Evolutionary conservation across 2,888 invertebrate genomes (phyloP).

Genomic region (Apotomis capreana): DNA sequence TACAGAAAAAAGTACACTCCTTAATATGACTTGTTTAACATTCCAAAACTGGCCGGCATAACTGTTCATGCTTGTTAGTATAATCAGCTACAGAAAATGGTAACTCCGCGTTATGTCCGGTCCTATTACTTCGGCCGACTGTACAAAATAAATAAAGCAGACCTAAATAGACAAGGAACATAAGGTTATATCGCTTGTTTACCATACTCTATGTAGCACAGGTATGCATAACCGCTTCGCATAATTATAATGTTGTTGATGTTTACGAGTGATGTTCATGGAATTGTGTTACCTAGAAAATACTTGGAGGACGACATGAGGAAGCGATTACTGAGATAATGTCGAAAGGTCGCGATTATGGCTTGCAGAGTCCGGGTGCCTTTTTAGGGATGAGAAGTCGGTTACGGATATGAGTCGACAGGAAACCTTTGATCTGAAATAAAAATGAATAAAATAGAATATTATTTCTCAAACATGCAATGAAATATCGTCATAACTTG

Average conservation of each 20-base stretch:
- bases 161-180: neutral
- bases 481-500: no score
- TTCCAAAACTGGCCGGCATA: no score
- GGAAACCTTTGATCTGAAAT: no score
- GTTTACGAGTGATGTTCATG: slow-evolving; percentile 20
- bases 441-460: no score
- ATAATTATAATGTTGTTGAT: slow-evolving; percentile 32
- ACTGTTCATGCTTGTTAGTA: no score
- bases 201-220: slow-evolving; percentile 1
- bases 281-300: slow-evolving; percentile 30
- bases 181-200: neutral
- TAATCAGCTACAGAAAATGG: no score
- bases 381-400: neutral
- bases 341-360: neutral
- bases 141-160: neutral
- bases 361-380: slow-evolving; percentile 6
- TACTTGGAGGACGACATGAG: slow-evolving; percentile 5
- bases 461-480: no score
- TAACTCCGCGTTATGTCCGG: no score
- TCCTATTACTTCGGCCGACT: no score
- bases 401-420: no score
- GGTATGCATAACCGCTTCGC: slow-evolving; percentile 17
- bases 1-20: no score
- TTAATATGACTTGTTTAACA: no score
- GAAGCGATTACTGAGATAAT: slow-evolving; percentile 23